Evolutionary conservation across 2,113 vertebrate species (phyloP).

Genomic region (Tachuris rubrigastra): DNA sequence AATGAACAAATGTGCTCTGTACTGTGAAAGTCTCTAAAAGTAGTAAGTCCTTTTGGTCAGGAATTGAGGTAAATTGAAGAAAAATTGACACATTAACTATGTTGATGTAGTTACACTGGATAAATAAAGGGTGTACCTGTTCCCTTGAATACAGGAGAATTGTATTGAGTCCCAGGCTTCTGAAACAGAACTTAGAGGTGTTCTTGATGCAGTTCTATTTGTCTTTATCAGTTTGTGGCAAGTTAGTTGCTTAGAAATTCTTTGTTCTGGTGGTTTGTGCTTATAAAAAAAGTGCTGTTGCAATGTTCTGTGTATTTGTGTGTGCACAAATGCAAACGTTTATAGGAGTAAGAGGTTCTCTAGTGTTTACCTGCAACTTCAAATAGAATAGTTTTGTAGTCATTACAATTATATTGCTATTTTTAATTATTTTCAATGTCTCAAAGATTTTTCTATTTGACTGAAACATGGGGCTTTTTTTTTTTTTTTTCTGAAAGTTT

Average conservation of each 20-base stretch:
- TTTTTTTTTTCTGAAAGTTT: not conserved
- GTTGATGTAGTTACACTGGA: not conserved
- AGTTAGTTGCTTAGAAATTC: not conserved
- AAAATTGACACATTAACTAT: not conserved
- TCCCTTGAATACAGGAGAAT: not conserved
- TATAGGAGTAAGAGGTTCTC: not conserved
- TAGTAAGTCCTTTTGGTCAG: not conserved
- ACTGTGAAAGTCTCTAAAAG: not conserved
- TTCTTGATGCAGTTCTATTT: not conserved
- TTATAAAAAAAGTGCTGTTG: fast-evolving
- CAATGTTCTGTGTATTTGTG: not conserved
- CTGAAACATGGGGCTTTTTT: not conserved
- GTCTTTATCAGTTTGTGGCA: not conserved
- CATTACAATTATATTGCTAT: not conserved
- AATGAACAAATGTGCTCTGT: not conserved
- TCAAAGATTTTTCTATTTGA: not conserved
- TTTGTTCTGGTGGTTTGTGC: not conserved
- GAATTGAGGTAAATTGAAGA: not conserved
- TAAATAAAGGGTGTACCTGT: not conserved
- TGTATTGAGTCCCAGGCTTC: not conserved
- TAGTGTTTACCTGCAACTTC: not conserved
- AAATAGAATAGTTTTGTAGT: not conserved
- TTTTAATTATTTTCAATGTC: not conserved
- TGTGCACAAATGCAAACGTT: fast-evolving
- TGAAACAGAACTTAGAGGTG: not conserved